Evolutionary conservation across 2,113 vertebrate species (phyloP), one percentile per base, ranked within the genome.

Genomic region (Pogona vitticeps): DNA sequence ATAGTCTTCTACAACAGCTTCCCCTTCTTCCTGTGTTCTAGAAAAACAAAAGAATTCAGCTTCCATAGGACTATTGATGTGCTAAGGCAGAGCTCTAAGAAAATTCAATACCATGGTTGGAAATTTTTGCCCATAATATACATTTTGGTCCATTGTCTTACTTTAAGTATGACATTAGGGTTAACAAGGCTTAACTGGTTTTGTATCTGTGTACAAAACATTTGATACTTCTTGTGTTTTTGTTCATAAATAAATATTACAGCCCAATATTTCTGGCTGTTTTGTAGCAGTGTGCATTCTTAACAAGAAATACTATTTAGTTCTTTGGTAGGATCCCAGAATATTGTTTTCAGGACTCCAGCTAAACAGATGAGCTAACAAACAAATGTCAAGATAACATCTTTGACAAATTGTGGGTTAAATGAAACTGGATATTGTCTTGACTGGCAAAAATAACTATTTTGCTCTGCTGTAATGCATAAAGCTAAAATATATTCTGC

Each of bases 311-410:
- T 59, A 36, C 73, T n/a, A 40, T 82, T 28, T 38, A 7, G 88
- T 93, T 88, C 70, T 83, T 56, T 82, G 81, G 67, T 87, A n/a
- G 65, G 67, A 67, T 26, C 88, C 59, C 58, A 28, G 18, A 70
- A 83, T 65, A 70, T 1, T 31, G 80, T 76, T 71, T 79, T 46
- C 72, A 86, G 91, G 70, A 82, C 84, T 87, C 80, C 40, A 88
- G 52, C 14, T 42, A 80, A 75, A 78, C 83, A 91, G 70, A 76
- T 90, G 82, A 92, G 59, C 87, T 75, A 89, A 86, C 84, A 93
- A 56, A 90, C 33, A 86, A 61, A 88, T 2, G 17, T 42, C 88
- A 93, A 90, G 52, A 46, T 92, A 91, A 33, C 63, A 26, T n/a
- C 40, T 40, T 9, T 38, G 12, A 86, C 89, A 31, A 33, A 83